Evolutionary conservation across 2,888 invertebrate genomes (phyloP), one percentile per base, ranked within the genome.

Genomic region (Agrochola lychnidis): DNA sequence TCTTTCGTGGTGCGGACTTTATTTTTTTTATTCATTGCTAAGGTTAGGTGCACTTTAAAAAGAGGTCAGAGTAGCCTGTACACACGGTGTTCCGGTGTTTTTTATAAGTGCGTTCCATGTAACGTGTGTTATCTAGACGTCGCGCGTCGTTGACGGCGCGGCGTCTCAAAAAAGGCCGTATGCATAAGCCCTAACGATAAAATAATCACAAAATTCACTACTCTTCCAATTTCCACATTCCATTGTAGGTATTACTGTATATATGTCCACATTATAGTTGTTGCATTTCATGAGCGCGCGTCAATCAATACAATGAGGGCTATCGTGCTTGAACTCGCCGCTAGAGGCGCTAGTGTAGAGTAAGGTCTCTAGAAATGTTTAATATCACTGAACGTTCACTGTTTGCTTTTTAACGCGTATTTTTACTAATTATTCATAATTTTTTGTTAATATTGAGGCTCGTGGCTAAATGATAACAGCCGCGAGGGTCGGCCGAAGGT

Each of bases 231-330:
- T 40, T 51, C 0, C 16, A 45, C 22, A 36, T 57, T n/a, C 42
- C 78, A 66, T 57, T 77, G 48, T 57, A 66, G 36, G 36, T 56
- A 77, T 64, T 77, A 59, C 64, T 76, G 77, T 64, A 64, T 6
- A 64, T 64, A 53, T 45, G 19, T 22, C 12, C 5, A 25, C 19
- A 9, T 7, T 59, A 40, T 10, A 57, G 72, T 73, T 42, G 72
- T 72, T 70, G 6, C 22, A 70, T 42, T 56, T 45, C 0, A n/a
- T 19, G 56, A 57, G 14, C 14, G 36, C 10, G 19, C n/a, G n/a
- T 45, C 70, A 3, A 25, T 10, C 12, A 40, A 40, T 22, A 10
- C 16, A 22, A 72, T 51, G 22, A 22, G 66, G 22, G 48, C 12
- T 22, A 30, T 22, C 25, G 9, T 4, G 14, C 14, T 67, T 67